Base-by-base conservation (phyloP, 2,888 invertebrate species). In the Rutpela maculata region DNA sequence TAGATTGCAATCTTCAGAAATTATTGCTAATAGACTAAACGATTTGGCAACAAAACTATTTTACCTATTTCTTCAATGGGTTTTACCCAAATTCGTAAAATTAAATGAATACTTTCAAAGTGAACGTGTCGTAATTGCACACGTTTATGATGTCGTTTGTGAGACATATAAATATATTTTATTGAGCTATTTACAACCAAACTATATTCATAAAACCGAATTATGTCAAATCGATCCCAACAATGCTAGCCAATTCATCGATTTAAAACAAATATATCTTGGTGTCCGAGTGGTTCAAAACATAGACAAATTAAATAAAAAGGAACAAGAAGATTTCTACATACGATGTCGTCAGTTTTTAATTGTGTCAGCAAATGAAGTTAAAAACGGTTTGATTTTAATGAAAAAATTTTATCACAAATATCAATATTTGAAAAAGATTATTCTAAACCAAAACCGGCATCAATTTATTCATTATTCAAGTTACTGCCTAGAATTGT, bases 251-350 rank as follows among this genome's bases (percentile, higher is more conserved):
- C 50, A 50, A 3, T 73, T 73, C 26, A 73, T 73, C 26, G 66
- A 65, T 57, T 15, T 50, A 1, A 50, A 50, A 15, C 12, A 50
- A 2, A 50, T 50, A 15, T 50, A 50, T 50, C 15, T 50, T 9
- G 50, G 50, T 50, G 38, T 74, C 18, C 17, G 35, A 31, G 56
- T 65, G 31, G 15, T 74, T 55, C 38, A 73, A 35, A 22, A 65
- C 35, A 65, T 73, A 7, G 31, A 65, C 38, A 35, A 57, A 57
- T 35, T 74, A 35, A 74, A 55, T 17, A n/a, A 66, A 59, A 19
- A 67, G 18, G 35, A 74, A 63, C 57, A 66, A 59, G 67, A 67
- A 26, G 73, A 66, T 73, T 73, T 73, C 57, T 65, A 74, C 57
- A 57, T 74, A 17, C 43, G 74, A 12, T 67, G 60, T 50, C 67